Conservation (phyloP, 2,888 invertebrate species). For the Hyles lineata region DNA sequence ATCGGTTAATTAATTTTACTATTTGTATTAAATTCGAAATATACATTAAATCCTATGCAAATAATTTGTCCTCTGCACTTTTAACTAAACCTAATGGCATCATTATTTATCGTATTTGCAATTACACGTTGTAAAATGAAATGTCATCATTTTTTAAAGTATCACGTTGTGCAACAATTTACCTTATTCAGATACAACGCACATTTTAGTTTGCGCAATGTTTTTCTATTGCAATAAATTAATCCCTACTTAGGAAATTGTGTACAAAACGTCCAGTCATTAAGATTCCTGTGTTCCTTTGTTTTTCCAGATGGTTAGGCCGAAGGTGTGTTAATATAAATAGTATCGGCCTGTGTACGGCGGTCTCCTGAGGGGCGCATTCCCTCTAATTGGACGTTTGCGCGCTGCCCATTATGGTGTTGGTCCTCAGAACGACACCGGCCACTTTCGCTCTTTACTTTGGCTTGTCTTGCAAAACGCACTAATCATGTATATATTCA, state of each 20-base stretch:
- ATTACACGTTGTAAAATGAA: too few species aligned
- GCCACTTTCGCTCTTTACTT: conserved; percentile 71
- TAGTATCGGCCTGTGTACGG: conserved; percentile 68
- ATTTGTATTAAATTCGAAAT: too few species aligned
- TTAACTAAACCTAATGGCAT: too few species aligned
- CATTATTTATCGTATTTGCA: too few species aligned
- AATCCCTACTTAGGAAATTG: not conserved
- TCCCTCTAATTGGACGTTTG: conserved; percentile 82
- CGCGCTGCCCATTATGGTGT: conserved; percentile 69
- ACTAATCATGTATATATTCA: conserved; percentile 3
- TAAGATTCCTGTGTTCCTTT: not conserved
- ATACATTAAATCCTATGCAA: too few species aligned
- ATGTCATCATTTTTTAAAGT: too few species aligned
- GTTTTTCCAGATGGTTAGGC: conserved; percentile 34
- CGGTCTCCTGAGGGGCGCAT: conserved; percentile 64
- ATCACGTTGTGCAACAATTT: too few species aligned
- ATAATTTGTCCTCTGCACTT: too few species aligned
- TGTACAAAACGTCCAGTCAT: not conserved
- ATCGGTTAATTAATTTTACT: too few species aligned
- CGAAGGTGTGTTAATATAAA: conserved; percentile 47
- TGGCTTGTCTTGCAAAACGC: conserved; percentile 47
- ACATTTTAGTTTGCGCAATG: too few species aligned
- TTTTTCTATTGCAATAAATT: not conserved
- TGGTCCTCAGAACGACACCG: conserved; percentile 59
- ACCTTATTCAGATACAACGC: too few species aligned